Percentiles rank a stretch among this genome's conserved stretches.
These are phyloP conservation scores for Pharmacophagus antenor DNA, from an alignment of 2,888 invertebrate genomes.

Conservation along the genomic window DNA sequence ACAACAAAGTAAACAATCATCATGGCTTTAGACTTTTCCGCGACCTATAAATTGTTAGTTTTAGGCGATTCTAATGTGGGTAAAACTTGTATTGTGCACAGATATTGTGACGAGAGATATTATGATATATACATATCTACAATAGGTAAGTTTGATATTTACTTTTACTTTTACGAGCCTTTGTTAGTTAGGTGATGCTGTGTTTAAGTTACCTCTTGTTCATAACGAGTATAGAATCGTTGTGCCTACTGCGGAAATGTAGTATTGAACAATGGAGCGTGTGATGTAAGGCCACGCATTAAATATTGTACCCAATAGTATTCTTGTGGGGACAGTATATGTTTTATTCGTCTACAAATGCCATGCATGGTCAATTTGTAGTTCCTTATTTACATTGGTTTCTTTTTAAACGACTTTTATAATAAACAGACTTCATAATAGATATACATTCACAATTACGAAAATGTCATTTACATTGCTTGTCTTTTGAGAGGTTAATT, in stretches of 20 bases:
- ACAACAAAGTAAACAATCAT: slow-evolving; percentile 78
- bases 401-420: neutral
- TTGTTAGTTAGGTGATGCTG: slow-evolving; percentile 63
- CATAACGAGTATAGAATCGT: slow-evolving; percentile 50
- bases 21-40: slow-evolving; percentile 91
- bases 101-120: slow-evolving; percentile 94
- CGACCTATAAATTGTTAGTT: slow-evolving; percentile 92
- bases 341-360: slow-evolving; percentile 24
- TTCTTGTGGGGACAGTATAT: slow-evolving; percentile 25
- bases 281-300: slow-evolving; percentile 28
- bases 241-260: slow-evolving; percentile 50
- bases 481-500: too few relatives aligned
- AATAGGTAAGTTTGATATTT: slow-evolving; percentile 86
- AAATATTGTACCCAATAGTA: slow-evolving; percentile 27
- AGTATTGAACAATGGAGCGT: slow-evolving; percentile 49
- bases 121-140: slow-evolving; percentile 95
- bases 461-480: neutral
- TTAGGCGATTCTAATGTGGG: slow-evolving; percentile 94
- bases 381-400: slow-evolving; percentile 20
- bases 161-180: slow-evolving; percentile 62
- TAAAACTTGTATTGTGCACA: slow-evolving; percentile 93
- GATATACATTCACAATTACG: neutral
- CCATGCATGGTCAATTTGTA: slow-evolving; percentile 18
- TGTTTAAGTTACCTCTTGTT: slow-evolving; percentile 50
- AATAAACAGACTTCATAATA: too few relatives aligned